phyloP scores from a whole-genome alignment of 2,797 vertebrate genomes.

The Chrysocyon brachyurus region DNA sequence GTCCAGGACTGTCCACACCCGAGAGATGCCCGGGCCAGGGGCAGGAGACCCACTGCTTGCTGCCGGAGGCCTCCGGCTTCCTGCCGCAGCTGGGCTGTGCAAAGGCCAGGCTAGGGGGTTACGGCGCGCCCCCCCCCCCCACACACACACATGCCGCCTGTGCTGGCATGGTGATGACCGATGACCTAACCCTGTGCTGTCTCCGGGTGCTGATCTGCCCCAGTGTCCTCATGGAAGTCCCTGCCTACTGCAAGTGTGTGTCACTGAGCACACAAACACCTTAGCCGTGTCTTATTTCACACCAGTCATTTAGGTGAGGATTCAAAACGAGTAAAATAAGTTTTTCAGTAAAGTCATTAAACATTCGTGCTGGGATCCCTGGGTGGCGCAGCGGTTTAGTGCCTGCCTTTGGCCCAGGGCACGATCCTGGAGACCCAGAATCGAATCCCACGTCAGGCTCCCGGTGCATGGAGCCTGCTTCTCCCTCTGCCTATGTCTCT shows the following conservation, averaged over 20 bases:
- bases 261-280: not conserved
- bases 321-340: not conserved
- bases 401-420: too few species aligned
- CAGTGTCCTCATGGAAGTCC: not conserved
- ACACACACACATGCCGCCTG: too few species aligned
- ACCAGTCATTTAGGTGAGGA: not conserved
- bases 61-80: not conserved
- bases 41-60: not conserved
- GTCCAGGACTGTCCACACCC: not conserved
- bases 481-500: too few species aligned
- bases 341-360: not conserved
- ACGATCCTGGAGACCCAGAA: too few species aligned
- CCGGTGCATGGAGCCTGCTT: too few species aligned
- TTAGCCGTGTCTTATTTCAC: not conserved
- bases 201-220: not conserved
- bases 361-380: not conserved
- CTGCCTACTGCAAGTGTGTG: not conserved
- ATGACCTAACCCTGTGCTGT: not conserved
- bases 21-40: fast-evolving
- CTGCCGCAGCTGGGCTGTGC: fast-evolving
- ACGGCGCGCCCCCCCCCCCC: not conserved
- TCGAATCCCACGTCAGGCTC: too few species aligned
- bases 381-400: too few species aligned
- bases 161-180: fast-evolving
- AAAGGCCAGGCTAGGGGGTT: too few species aligned